A percentile compares a stretch with the other conserved stretches of the same genome.
These are phyloP conservation scores for Plutomurus gul DNA, from an alignment of 1,140 invertebrate genomes.

Conservation along the genomic window DNA sequence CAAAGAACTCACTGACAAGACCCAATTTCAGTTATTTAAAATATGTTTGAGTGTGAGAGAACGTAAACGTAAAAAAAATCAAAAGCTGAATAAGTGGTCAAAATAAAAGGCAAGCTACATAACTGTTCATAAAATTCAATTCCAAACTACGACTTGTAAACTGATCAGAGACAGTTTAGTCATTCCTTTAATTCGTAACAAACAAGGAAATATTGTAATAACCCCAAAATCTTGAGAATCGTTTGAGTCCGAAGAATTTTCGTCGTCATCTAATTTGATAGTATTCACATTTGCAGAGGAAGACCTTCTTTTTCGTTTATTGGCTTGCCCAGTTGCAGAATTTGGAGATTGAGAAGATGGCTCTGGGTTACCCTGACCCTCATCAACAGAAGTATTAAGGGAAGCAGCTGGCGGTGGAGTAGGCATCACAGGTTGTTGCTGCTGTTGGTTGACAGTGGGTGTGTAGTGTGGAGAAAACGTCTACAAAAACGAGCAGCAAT, in stretches of 20 bases:
- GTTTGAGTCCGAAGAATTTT: conserved; percentile 47
- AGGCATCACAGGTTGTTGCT: conserved; percentile 13
- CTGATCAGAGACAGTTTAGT: no score
- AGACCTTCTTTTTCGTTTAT: conserved; percentile 27
- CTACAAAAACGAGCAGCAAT: not conserved
- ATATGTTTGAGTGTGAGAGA: no score
- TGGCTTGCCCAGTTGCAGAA: not conserved
- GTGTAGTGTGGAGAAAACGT: conserved; percentile 29
- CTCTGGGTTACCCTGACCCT: not conserved
- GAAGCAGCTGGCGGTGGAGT: not conserved
- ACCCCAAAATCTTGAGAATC: conserved; percentile 51
- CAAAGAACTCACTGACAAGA: no score
- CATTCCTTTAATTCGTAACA: no score
- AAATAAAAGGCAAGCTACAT: no score
- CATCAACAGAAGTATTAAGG: not conserved
- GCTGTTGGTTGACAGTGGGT: not conserved
- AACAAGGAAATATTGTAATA: not conserved
- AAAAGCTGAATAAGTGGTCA: no score
- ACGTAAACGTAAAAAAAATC: no score
- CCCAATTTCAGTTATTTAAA: no score
- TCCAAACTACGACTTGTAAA: no score
- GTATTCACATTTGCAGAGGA: not conserved
- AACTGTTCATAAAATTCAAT: no score
- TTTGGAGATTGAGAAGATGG: not conserved
- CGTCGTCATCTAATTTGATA: conserved; percentile 42